Percentiles rank a stretch among this genome's conserved stretches.
These are phyloP conservation scores for Drosophila ironensis DNA, from an alignment of 1,140 invertebrate genomes.

Conservation along the genomic window DNA sequence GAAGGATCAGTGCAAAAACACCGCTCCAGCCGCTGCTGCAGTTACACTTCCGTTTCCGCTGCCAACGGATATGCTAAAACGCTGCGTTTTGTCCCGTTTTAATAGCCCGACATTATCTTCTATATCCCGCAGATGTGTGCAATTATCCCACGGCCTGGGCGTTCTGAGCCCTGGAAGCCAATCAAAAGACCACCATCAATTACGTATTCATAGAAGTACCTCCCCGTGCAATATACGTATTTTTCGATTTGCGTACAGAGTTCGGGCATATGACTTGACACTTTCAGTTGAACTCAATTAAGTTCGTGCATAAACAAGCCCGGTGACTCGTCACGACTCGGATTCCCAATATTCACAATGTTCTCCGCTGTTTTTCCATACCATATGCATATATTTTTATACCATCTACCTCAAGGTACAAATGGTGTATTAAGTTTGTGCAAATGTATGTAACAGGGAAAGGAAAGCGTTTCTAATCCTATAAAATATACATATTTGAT, in stretches of 20 bases:
- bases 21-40: slow-evolving; percentile 53
- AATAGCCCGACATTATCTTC: slow-evolving; percentile 30
- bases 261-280: slow-evolving; percentile 71
- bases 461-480: too few species aligned
- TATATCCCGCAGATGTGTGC: slow-evolving; percentile 62
- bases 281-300: slow-evolving; percentile 79
- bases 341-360: too few species aligned
- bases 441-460: too few species aligned
- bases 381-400: too few species aligned
- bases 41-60: slow-evolving; percentile 78
- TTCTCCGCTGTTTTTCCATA: too few species aligned
- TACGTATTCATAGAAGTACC: slow-evolving; percentile 4
- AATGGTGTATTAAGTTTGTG: too few species aligned
- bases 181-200: slow-evolving; percentile 46
- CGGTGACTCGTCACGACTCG: slow-evolving; percentile 52
- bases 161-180: slow-evolving; percentile 43
- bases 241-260: slow-evolving; percentile 39
- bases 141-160: slow-evolving; percentile 65
- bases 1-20: slow-evolving; percentile 14
- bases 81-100: slow-evolving; percentile 57
- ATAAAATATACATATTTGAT: too few species aligned
- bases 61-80: slow-evolving; percentile 68
- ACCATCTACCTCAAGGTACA: too few species aligned
- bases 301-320: slow-evolving; percentile 64
- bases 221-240: neutral